Conservation (phyloP, 1,140 invertebrate genomes). For the Augochlora pura region DNA sequence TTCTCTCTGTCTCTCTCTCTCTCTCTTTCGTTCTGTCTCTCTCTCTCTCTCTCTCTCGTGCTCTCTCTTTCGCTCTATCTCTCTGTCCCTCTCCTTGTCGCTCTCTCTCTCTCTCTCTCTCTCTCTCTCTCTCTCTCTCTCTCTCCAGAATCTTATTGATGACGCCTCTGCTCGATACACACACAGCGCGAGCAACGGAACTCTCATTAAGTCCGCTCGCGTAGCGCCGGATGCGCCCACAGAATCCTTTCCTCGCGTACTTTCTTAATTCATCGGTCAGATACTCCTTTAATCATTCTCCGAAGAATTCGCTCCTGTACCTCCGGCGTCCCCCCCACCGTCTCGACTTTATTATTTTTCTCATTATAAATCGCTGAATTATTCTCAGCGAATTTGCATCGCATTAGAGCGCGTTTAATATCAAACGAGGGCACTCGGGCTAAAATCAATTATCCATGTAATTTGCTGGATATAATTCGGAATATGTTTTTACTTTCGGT, state of each 20-base stretch:
- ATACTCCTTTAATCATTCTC: not conserved
- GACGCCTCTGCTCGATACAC: not conserved
- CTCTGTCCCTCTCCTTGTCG: no score
- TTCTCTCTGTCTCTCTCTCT: not conserved
- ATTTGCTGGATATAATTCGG: no score
- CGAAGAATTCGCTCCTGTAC: not conserved
- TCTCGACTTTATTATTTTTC: no score
- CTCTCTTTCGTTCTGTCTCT: not conserved
- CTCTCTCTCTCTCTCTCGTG: not conserved
- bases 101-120: not conserved
- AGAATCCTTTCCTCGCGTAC: not conserved
- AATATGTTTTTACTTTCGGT: no score
- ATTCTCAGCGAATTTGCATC: no score
- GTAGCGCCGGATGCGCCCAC: no score
- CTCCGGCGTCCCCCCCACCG: not conserved
- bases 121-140: not conserved
- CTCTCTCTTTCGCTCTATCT: not conserved
- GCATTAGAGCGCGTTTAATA: no score
- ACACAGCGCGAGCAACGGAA: not conserved
- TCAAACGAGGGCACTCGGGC: no score
- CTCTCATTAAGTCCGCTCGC: constrained; percentile 9
- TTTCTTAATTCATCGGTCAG: not conserved
- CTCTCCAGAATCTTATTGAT: not conserved
- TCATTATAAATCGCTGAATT: no score
- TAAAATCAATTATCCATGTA: no score